Percentiles rank a stretch among this genome's conserved stretches.
phyloP scores from a whole-genome alignment of 2,113 vertebrate genomes.

The Chiloscyllium plagiosum region DNA sequence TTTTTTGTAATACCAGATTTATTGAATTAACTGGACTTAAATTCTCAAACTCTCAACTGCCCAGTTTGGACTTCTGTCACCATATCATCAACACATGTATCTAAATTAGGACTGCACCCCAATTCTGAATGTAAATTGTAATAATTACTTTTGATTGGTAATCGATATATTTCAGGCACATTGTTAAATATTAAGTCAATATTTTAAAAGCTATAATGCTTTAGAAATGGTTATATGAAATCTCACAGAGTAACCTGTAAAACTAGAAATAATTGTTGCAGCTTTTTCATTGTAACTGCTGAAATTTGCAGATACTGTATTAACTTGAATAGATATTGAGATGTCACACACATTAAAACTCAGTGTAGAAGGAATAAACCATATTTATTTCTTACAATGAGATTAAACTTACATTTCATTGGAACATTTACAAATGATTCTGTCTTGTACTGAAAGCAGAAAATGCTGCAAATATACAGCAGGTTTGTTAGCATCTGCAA shows the following conservation, averaged over 20 bases:
- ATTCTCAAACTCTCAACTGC: too few relatives aligned
- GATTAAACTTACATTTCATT: neutral
- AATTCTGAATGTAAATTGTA: neutral
- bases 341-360: neutral
- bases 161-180: neutral
- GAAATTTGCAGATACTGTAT: neutral
- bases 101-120: too few relatives aligned
- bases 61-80: too few relatives aligned
- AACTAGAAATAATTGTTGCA: too few relatives aligned
- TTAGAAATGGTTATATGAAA: neutral
- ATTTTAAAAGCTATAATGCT: neutral
- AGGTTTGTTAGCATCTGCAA: neutral
- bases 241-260: neutral
- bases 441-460: neutral
- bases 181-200: neutral
- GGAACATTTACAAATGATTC: neutral
- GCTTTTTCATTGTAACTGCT: neutral
- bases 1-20: too few relatives aligned
- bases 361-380: neutral
- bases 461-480: neutral
- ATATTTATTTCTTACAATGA: neutral
- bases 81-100: too few relatives aligned
- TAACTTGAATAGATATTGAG: neutral
- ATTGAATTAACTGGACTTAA: too few relatives aligned
- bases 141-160: neutral